phyloP scores from a whole-genome alignment of 2,113 vertebrate species.

The Bombycilla garrulus region DNA sequence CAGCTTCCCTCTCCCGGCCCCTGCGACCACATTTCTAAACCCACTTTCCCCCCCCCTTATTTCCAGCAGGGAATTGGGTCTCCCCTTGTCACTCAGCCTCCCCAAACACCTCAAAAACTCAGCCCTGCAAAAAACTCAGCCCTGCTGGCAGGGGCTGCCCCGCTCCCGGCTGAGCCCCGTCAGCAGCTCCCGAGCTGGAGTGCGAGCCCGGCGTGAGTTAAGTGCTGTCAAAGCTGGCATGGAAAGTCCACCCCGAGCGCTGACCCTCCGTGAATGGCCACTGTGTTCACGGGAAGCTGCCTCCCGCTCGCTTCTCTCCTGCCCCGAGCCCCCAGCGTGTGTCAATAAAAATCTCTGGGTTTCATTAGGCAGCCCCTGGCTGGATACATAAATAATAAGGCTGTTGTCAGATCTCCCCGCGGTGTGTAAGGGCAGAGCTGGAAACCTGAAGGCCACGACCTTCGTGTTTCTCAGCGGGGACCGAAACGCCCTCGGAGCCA shows the following conservation, averaged over 20 bases:
- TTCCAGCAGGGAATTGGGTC: background rate
- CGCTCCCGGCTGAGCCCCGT: background rate
- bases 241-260: background rate
- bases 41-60: background rate
- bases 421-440: slow-evolving; percentile 75
- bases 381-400: slow-evolving; percentile 70
- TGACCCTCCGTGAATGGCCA: slow-evolving; percentile 32
- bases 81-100: background rate
- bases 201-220: background rate
- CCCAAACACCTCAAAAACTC: background rate
- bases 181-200: background rate
- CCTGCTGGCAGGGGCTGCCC: background rate
- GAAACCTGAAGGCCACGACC: slow-evolving; percentile 79
- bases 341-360: slow-evolving; percentile 60
- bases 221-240: slow-evolving; percentile 25
- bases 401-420: slow-evolving; percentile 73
- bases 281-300: background rate
- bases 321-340: background rate
- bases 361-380: slow-evolving; percentile 67
- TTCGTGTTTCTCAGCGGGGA: slow-evolving; percentile 77
- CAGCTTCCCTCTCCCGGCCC: fast-evolving
- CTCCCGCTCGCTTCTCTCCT: background rate
- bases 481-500: slow-evolving; percentile 69
- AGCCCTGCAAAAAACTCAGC: background rate
- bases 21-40: fast-evolving